phyloP scores from a whole-genome alignment of 2,797 vertebrate species.

The Tiaroga cobitis region DNA sequence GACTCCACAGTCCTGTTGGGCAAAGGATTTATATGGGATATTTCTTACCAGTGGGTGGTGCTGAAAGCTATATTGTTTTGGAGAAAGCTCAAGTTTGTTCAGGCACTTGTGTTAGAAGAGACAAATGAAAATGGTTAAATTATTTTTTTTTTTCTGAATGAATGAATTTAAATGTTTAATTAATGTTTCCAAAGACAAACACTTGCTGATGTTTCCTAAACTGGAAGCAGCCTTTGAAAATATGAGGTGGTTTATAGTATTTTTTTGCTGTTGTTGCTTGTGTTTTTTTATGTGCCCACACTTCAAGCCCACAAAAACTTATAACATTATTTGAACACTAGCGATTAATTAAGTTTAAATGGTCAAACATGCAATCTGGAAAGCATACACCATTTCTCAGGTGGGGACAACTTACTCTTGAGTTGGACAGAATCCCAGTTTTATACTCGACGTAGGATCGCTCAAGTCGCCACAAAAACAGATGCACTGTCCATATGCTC shows the following conservation, averaged over 20 bases:
- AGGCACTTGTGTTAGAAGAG: conserved; percentile 30
- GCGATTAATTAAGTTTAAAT: conserved; percentile 28
- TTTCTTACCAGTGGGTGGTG: conserved; percentile 55
- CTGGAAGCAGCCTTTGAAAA: conserved; percentile 14
- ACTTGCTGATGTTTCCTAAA: neutral
- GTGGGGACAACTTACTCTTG: conserved; percentile 75
- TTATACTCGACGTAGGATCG: conserved; percentile 77
- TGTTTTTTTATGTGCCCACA: neutral
- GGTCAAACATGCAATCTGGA: conserved; percentile 47
- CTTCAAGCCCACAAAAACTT: neutral
- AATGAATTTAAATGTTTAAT: conserved; percentile 39
- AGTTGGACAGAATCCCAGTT: conserved; percentile 80
- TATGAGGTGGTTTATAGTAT: neutral
- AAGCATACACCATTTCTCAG: conserved; percentile 48
- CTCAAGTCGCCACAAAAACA: conserved; percentile 78
- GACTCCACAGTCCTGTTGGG: neutral
- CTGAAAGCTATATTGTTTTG: conserved; percentile 49
- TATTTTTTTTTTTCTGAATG: conserved; percentile 33
- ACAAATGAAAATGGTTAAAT: conserved; percentile 46
- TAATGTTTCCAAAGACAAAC: conserved; percentile 27
- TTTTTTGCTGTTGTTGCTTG: neutral
- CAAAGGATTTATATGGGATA: conserved; percentile 25
- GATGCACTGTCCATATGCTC: conserved; percentile 83
- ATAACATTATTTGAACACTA: conserved; percentile 16
- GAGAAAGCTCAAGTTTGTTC: conserved; percentile 20